Evolutionary conservation across 2,888 invertebrate species (phyloP).

Genomic region (Molanna angustata): DNA sequence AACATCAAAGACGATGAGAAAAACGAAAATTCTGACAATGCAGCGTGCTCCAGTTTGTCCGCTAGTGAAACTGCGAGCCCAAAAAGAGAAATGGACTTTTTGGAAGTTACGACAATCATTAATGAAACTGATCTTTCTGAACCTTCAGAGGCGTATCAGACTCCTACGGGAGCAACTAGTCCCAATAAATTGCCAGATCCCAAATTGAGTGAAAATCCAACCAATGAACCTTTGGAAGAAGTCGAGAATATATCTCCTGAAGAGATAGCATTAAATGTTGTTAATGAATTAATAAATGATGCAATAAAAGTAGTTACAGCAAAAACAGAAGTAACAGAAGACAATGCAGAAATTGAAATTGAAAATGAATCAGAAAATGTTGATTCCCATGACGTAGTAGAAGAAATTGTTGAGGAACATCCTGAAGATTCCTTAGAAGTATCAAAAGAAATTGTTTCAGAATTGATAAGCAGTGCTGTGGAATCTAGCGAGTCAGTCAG

Average conservation of each 20-base stretch:
- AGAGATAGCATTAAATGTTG: conserved; percentile 48
- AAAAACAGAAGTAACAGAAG: conserved; percentile 12
- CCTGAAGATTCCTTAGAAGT: conserved; percentile 30
- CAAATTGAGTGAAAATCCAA: conserved; percentile 35
- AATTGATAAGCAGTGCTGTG: conserved; percentile 15
- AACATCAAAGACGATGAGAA: conserved; percentile 46
- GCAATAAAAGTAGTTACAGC: conserved; percentile 47
- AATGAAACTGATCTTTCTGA: conserved; percentile 62
- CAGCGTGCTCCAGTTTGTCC: conserved; percentile 52
- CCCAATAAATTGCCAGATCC: conserved; percentile 49
- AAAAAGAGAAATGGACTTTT: conserved; percentile 45
- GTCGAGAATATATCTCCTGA: conserved; percentile 35
- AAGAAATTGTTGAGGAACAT: conserved; percentile 10
- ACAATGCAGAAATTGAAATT: conserved; percentile 1
- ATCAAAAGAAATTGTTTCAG: conserved; percentile 30
- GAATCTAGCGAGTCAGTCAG: conserved; percentile 8
- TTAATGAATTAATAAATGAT: conserved; percentile 51
- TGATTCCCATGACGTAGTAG: conserved; percentile 6
- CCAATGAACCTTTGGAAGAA: conserved; percentile 43
- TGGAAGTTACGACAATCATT: conserved; percentile 42
- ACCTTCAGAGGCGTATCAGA: conserved; percentile 65
- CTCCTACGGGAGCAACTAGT: conserved; percentile 63
- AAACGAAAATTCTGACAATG: conserved; percentile 44
- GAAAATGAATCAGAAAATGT: conserved; percentile 1
- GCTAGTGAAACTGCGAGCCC: conserved; percentile 53